Conservation (phyloP, 2,113 vertebrate genomes). For the Brevimyrus niger region DNA sequence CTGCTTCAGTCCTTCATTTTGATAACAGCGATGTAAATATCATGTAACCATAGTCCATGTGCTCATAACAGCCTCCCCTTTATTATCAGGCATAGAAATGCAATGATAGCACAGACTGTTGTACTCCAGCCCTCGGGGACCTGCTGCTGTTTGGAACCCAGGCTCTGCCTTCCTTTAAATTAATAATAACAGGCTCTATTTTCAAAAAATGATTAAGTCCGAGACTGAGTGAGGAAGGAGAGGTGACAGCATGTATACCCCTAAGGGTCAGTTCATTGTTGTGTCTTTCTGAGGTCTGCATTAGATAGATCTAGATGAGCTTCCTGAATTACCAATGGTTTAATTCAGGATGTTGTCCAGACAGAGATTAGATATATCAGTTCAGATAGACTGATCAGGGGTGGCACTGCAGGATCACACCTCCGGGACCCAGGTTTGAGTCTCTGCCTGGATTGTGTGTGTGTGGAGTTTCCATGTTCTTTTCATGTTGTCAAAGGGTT, state of each 20-base stretch:
- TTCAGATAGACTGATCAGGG: background rate
- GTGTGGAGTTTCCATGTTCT: no score
- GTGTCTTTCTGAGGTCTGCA: background rate
- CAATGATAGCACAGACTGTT: background rate
- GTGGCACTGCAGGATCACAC: no score
- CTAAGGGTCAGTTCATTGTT: background rate
- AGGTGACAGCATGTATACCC: background rate
- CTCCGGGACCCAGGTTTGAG: no score
- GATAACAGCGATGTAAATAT: background rate
- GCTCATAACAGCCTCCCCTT: background rate
- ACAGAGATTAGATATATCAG: background rate
- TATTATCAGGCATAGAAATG: background rate
- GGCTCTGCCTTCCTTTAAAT: background rate
- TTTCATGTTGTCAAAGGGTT: no score
- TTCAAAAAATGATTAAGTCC: background rate
- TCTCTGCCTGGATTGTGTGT: no score
- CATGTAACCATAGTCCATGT: background rate
- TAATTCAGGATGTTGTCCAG: background rate
- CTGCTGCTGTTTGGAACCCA: background rate
- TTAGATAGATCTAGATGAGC: background rate
- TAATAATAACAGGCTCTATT: background rate
- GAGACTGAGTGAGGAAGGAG: background rate
- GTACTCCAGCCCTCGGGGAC: background rate
- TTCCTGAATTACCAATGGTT: background rate
- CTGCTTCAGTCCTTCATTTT: background rate